A percentile compares a stretch with the other conserved stretches of the same genome.
Evolutionary conservation across 2,797 vertebrate species (phyloP).

Genomic region (Arctocebus calabarensis): DNA sequence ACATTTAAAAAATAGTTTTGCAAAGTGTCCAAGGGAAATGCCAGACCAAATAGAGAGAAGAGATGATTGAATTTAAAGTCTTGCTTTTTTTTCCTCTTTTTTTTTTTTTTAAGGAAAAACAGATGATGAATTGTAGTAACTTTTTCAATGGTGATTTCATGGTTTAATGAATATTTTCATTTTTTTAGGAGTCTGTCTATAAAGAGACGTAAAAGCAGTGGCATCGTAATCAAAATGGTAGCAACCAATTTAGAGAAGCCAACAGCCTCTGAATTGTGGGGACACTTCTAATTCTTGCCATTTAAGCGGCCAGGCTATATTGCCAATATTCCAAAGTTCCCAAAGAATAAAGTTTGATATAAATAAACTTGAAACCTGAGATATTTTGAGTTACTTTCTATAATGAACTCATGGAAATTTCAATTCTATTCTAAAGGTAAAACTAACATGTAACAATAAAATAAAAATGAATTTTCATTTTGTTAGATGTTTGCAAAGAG

Average conservation of each 20-base stretch:
- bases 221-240: background rate
- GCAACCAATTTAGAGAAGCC: background rate
- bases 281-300: background rate
- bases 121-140: conserved; percentile 54
- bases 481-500: conserved; percentile 3
- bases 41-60: conserved; percentile 70
- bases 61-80: conserved; percentile 54
- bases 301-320: background rate
- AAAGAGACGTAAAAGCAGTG: background rate
- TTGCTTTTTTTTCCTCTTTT: background rate
- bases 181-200: conserved; percentile 9
- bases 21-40: conserved; percentile 71
- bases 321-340: background rate
- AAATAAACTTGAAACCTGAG: background rate
- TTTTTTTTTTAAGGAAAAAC: conserved; percentile 14
- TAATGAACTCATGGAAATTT: background rate
- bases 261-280: background rate
- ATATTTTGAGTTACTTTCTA: background rate
- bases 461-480: conserved; percentile 18
- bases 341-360: background rate
- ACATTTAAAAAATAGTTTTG: conserved; percentile 73
- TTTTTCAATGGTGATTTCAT: conserved; percentile 44
- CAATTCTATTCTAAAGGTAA: conserved; percentile 31
- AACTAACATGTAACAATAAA: background rate
- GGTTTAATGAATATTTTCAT: conserved; percentile 41